Conservation (phyloP, 1,140 invertebrate species). For the Oreohelix idahoensis region DNA sequence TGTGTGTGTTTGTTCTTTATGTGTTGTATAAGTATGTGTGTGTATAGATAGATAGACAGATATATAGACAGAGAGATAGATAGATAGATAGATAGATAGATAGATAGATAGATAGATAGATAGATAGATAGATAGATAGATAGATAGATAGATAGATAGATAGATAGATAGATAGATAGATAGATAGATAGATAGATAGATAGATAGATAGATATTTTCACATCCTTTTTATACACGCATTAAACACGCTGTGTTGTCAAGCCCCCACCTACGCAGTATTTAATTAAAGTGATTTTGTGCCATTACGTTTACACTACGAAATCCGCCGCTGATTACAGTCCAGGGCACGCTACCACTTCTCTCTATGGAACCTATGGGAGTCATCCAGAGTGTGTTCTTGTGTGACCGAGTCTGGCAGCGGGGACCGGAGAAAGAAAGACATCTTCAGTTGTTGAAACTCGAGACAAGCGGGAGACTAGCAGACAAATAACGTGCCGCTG, state of each 20-base stretch:
- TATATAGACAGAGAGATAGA: too few relatives aligned
- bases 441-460: neutral
- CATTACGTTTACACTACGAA: neutral
- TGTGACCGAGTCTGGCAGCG: neutral
- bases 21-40: too few relatives aligned
- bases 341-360: neutral
- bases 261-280: too few relatives aligned
- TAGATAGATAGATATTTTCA: too few relatives aligned
- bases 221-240: too few relatives aligned
- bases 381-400: neutral
- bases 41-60: too few relatives aligned
- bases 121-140: conserved; percentile 11
- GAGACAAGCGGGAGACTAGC: neutral
- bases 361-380: neutral
- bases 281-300: too few relatives aligned
- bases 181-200: too few relatives aligned
- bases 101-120: neutral
- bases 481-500: conserved; percentile 9
- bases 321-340: neutral
- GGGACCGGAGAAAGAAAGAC: conserved; percentile 14
- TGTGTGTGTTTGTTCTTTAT: too few relatives aligned
- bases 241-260: too few relatives aligned
- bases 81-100: conserved; percentile 6
- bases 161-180: too few relatives aligned
- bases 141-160: neutral